A percentile compares a stretch with the other conserved stretches of the same genome.
These are phyloP conservation scores for Entelurus aequoreus DNA, from an alignment of 2,113 vertebrate genomes.

Conservation along the genomic window DNA sequence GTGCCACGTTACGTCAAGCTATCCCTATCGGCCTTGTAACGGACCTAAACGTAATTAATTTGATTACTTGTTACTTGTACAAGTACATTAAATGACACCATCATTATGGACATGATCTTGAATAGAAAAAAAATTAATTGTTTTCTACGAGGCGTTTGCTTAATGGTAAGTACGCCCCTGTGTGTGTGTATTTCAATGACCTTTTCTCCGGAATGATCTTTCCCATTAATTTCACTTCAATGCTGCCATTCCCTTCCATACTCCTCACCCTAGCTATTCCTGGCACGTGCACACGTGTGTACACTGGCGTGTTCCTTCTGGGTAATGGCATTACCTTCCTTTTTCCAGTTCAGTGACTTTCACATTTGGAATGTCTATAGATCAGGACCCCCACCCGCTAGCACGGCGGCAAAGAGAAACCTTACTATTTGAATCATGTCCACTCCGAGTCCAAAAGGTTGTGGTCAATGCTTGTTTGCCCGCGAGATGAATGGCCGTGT, in stretches of 20 bases:
- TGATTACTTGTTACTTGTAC: too few species aligned
- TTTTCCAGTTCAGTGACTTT: slow-evolving; percentile 31
- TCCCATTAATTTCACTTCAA: slow-evolving; percentile 36
- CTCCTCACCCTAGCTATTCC: background rate
- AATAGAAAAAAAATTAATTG: too few species aligned
- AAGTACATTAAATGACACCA: too few species aligned
- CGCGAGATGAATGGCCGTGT: slow-evolving; percentile 5
- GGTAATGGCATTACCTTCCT: slow-evolving; percentile 19
- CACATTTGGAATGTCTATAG: slow-evolving; percentile 30
- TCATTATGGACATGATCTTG: too few species aligned
- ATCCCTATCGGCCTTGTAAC: too few species aligned
- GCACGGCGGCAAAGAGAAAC: slow-evolving; percentile 17
- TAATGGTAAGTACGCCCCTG: background rate
- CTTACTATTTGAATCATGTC: slow-evolving; percentile 30
- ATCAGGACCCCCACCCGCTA: slow-evolving; percentile 12
- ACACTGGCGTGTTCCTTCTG: slow-evolving; percentile 5
- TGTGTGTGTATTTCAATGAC: slow-evolving; percentile 21
- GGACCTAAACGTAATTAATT: too few species aligned
- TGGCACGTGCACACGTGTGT: slow-evolving; percentile 21
- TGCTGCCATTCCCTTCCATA: slow-evolving; percentile 8
- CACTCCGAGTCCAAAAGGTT: slow-evolving; percentile 9
- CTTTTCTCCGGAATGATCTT: slow-evolving; percentile 47
- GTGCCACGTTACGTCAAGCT: too few species aligned
- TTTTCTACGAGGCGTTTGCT: too few species aligned
- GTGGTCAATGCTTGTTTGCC: slow-evolving; percentile 4